Conservation (phyloP, 2,888 invertebrate species). For the Drosophila anceps region DNA sequence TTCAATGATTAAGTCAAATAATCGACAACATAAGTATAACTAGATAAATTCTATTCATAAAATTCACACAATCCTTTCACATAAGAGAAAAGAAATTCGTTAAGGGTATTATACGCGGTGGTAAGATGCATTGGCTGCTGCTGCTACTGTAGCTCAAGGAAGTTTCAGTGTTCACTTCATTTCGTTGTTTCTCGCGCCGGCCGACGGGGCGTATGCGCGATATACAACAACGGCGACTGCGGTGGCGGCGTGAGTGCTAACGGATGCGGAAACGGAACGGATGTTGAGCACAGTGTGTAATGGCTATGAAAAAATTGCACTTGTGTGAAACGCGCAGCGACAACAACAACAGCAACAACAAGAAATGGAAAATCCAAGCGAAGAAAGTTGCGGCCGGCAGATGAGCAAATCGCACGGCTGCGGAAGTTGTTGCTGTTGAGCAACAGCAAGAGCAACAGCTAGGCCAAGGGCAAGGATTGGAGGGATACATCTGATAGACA, state of each 20-base stretch:
- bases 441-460: not conserved
- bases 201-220: conserved; percentile 45
- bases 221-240: conserved; percentile 24
- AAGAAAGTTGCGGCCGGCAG: conserved; percentile 54
- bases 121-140: not conserved
- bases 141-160: conserved; percentile 20
- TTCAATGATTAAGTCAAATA: not conserved
- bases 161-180: conserved; percentile 28
- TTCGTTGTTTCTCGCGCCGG: conserved; percentile 22
- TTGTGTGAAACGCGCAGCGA: conserved; percentile 12
- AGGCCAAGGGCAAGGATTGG: conserved; percentile 3
- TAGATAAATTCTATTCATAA: not conserved
- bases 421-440: conserved; percentile 22
- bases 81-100: not conserved
- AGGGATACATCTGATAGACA: conserved; percentile 50
- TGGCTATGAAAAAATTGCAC: conserved; percentile 31
- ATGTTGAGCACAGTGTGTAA: conserved; percentile 39
- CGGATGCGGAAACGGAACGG: conserved; percentile 58
- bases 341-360: conserved; percentile 8
- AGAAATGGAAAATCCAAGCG: conserved; percentile 10
- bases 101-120: conserved; percentile 13
- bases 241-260: conserved; percentile 23
- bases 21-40: not conserved
- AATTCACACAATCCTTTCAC: not conserved
- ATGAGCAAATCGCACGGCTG: conserved; percentile 44